A percentile compares a stretch with the other conserved stretches of the same genome.
These are phyloP conservation scores for Stenotaenia linearis DNA, from an alignment of 2,888 invertebrate species.

Conservation along the genomic window DNA sequence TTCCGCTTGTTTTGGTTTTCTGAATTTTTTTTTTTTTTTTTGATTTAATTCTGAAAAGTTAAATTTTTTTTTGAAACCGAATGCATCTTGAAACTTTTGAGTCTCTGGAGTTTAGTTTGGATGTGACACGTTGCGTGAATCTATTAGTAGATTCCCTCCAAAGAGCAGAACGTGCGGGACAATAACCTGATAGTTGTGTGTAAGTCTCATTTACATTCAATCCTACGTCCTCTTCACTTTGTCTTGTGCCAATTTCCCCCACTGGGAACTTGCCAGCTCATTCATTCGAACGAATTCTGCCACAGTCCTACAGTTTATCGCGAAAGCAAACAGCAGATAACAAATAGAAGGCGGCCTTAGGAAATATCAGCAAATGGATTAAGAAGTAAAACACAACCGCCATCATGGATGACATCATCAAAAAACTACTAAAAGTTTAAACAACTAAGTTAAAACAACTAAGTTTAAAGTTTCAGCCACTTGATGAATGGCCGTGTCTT, in stretches of 20 bases:
- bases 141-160: neutral
- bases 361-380: neutral
- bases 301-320: neutral
- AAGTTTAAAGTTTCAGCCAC: too few relatives aligned
- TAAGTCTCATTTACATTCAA: conserved; percentile 5
- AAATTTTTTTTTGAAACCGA: too few relatives aligned
- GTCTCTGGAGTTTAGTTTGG: neutral
- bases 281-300: neutral
- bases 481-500: too few relatives aligned
- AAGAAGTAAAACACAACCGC: neutral
- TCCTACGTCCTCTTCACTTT: neutral
- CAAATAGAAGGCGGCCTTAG: neutral
- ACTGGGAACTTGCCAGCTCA: neutral
- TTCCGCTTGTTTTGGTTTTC: neutral
- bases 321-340: neutral
- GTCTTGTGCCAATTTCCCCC: neutral
- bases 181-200: neutral
- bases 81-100: too few relatives aligned
- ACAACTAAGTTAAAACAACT: too few relatives aligned
- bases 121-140: neutral
- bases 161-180: neutral
- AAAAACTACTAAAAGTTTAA: too few relatives aligned
- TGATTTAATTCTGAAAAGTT: neutral
- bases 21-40: neutral
- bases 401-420: too few relatives aligned